Evolutionary conservation across 2,888 invertebrate species (phyloP).

Genomic region (Cerastis rubricosa): DNA sequence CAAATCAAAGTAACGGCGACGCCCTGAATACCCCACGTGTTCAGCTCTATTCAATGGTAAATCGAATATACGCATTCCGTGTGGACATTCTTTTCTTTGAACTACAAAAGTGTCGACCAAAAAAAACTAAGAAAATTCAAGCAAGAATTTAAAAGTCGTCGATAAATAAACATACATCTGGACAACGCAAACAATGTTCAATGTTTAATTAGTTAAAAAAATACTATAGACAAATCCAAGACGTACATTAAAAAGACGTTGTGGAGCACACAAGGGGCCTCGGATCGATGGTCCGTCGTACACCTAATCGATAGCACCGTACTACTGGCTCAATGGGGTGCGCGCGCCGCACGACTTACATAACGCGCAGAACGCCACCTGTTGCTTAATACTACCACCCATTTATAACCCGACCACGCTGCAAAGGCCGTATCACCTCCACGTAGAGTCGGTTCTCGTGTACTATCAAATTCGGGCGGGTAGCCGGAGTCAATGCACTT

Average conservation of each 20-base stretch:
- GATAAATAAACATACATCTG: slow-evolving; percentile 28
- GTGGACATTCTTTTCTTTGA: slow-evolving; percentile 21
- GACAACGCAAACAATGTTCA: slow-evolving; percentile 31
- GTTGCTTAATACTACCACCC: slow-evolving; percentile 88
- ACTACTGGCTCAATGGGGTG: slow-evolving; percentile 87
- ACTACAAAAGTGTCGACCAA: slow-evolving; percentile 11
- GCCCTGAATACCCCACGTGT: slow-evolving; percentile 56
- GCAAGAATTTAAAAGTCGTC: slow-evolving; percentile 1
- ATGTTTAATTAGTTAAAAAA: slow-evolving; percentile 68
- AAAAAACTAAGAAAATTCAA: slow-evolving; percentile 6
- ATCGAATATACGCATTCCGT: slow-evolving; percentile 48
- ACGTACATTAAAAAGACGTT: slow-evolving; percentile 82
- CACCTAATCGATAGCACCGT: slow-evolving; percentile 87
- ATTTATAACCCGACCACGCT: slow-evolving; percentile 81
- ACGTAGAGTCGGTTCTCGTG: slow-evolving; percentile 54
- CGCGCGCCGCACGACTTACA: slow-evolving; percentile 87
- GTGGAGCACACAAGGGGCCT: slow-evolving; percentile 76
- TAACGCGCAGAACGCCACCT: slow-evolving; percentile 88
- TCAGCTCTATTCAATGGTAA: slow-evolving; percentile 38
- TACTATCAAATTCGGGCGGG: slow-evolving; percentile 76
- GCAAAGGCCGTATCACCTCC: slow-evolving; percentile 71
- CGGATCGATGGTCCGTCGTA: slow-evolving; percentile 84
- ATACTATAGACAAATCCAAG: slow-evolving; percentile 75
- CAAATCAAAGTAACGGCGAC: slow-evolving; percentile 51
- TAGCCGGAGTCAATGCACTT: slow-evolving; percentile 87